Evolutionary conservation across 2,797 vertebrate species (phyloP).

Genomic region (Chrosomus eos): DNA sequence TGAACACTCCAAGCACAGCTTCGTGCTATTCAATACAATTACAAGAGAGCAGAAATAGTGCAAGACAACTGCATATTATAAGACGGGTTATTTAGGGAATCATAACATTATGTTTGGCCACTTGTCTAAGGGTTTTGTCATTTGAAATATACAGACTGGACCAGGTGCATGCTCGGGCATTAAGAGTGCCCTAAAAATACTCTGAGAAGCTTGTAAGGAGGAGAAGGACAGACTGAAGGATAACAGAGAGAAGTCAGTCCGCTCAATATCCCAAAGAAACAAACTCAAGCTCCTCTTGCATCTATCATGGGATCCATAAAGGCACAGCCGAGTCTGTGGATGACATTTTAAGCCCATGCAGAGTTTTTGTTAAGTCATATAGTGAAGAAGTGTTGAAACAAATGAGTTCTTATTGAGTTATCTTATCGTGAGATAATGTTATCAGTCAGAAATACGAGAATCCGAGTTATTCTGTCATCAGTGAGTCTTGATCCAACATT

Average conservation of each 20-base stretch:
- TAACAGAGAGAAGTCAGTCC: slow-evolving; percentile 27
- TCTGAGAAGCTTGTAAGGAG: slow-evolving; percentile 72
- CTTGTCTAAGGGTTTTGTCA: slow-evolving; percentile 76
- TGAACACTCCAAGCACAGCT: background rate
- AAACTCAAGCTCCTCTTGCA: slow-evolving; percentile 11
- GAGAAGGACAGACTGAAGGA: slow-evolving; percentile 64
- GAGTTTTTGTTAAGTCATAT: background rate
- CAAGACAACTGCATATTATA: slow-evolving; percentile 29
- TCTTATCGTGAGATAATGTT: slow-evolving; percentile 4
- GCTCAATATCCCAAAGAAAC: slow-evolving; percentile 11
- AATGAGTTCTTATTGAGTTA: background rate
- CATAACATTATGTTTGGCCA: slow-evolving; percentile 78
- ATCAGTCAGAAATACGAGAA: slow-evolving; percentile 67
- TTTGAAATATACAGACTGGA: slow-evolving; percentile 82
- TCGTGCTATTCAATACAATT: background rate
- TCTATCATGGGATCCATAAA: slow-evolving; percentile 11
- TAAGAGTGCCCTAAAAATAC: slow-evolving; percentile 88
- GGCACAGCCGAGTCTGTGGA: background rate
- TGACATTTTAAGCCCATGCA: background rate
- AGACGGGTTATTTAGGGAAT: slow-evolving; percentile 78
- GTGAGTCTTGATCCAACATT: slow-evolving; percentile 55
- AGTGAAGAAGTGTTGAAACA: background rate
- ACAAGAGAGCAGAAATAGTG: slow-evolving; percentile 2
- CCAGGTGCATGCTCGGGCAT: slow-evolving; percentile 86
- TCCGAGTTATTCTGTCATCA: slow-evolving; percentile 52